Base-by-base conservation (phyloP, 2,113 vertebrate species). In the Otis tarda region DNA sequence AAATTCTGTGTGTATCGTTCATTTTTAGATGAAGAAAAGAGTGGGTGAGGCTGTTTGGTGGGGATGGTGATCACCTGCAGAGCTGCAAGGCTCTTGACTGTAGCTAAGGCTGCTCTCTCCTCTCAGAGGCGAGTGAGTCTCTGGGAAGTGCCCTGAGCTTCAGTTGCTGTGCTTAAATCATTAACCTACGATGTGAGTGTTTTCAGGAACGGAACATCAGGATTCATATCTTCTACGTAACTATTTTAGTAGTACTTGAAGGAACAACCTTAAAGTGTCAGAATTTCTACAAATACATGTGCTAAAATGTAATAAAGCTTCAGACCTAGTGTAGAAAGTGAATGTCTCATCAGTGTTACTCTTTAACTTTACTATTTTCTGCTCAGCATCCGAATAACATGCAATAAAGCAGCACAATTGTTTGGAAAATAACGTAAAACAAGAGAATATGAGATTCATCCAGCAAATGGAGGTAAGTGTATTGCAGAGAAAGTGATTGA, bases 161-260 rank as follows among this genome's bases (percentile, higher is more conserved):
- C 24, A 39, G 12, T 45, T 83, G 20, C n/a, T 53, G 0, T 64
- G 27, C 19, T 69, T 53, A 8, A 19, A 21, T 35, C 21, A 10
- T 61, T 89, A 81, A 33, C 13, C 45, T 61, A 8, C 17, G 35
- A 3, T 0, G 6, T 6, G 41, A 87, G 37, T 1, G 0, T 18
- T 74, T 70, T 80, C 1, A 3, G 50, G 25, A 80, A n/a, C 30
- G 27, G 35, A 83, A 31, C 73, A 30, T 4, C 0, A 0, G 5
- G 18, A 19, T 73, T 65, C 0, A 0, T 39, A 5, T 70, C 41
- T 81, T 78, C 16, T 59, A 8, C 5, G 1, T 23, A 55, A 39
- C 27, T 74, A 1, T 68, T 78, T 70, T 35, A 10, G 18, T 67
- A 50, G 35, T 53, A 22, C 35, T 69, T 83, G 64, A 73, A 89